Evolutionary conservation across 2,797 vertebrate species (phyloP).

Genomic region (Avahi laniger): DNA sequence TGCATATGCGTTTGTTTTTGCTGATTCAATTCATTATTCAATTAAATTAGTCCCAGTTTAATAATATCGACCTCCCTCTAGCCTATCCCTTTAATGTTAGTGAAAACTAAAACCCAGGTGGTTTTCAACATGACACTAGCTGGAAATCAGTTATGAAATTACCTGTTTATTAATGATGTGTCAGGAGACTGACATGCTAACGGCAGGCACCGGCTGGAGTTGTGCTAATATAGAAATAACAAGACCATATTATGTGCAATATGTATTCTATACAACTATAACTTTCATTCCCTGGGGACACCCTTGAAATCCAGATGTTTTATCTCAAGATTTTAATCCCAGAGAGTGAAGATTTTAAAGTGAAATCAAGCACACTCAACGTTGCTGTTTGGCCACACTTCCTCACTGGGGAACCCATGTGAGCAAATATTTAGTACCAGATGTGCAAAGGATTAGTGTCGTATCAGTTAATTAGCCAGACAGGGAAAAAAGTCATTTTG

Average conservation of each 20-base stretch:
- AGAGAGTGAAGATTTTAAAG: slow-evolving; percentile 70
- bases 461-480: slow-evolving; percentile 58
- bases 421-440: slow-evolving; percentile 64
- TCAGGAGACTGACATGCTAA: slow-evolving; percentile 83
- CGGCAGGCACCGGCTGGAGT: slow-evolving; percentile 74
- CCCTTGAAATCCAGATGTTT: slow-evolving; percentile 80
- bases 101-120: slow-evolving; percentile 86
- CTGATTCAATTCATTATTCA: slow-evolving; percentile 76
- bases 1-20: slow-evolving; percentile 64
- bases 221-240: slow-evolving; percentile 82
- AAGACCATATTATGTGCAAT: slow-evolving; percentile 74
- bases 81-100: slow-evolving; percentile 62
- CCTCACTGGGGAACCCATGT: slow-evolving; percentile 50
- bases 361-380: slow-evolving; percentile 49
- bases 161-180: slow-evolving; percentile 86
- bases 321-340: slow-evolving; percentile 81
- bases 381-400: slow-evolving; percentile 47
- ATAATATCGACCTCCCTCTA: slow-evolving; percentile 65
- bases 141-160: slow-evolving; percentile 88
- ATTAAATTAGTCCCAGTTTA: slow-evolving; percentile 69
- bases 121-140: slow-evolving; percentile 85
- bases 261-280: slow-evolving; percentile 64
- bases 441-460: slow-evolving; percentile 60
- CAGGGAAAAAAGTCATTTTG: not conserved
- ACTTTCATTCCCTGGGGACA: slow-evolving; percentile 72